Base-by-base conservation (phyloP, 2,113 vertebrate genomes). In the Marmota monax region DNA sequence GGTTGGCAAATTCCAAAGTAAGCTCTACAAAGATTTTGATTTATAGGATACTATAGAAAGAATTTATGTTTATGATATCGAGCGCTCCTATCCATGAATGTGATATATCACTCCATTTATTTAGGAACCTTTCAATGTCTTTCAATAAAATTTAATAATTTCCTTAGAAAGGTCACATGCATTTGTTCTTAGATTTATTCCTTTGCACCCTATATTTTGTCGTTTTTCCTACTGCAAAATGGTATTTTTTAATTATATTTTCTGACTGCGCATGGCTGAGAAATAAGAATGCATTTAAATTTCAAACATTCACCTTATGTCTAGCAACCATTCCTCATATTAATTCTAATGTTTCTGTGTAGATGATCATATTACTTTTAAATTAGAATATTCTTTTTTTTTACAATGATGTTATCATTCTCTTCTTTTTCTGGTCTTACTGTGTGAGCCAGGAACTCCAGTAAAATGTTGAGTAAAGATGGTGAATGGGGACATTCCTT, bases 141-240 rank as follows among this genome's bases (percentile, higher is more conserved):
- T 84, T 95, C 69, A 70, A 53, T 45, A 86, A 87, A 77, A 42
- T 83, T 69, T 90, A 93, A 87, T 77, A 56, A 82, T 90, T 95
- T 93, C 87, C 88, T 88, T n/a, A 53, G 72, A 91, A 93, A 95
- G 87, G 76, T 96, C 91, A 88, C 34, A 69, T 76, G 67, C 83
- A 91, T 93, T 93, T 45, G 69, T 48, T 86, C 90, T 86, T 82
- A 82, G 67, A 95, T 77, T 90, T 93, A 93, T 95, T 76, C 90
- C 63, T 82, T 63, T 70, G 11, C 65, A 45, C 7, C 51, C 72
- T 86, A 80, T 22, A 65, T 82, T 74, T 90, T 87, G 77, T 84
- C 88, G 69, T 82, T 90, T 51, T 37, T 94, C 7, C 39, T 63
- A 17, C 34, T 91, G 29, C 53, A 87, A 58, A 93, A 78, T 73